phyloP scores from a whole-genome alignment of 2,797 vertebrate genomes.

The Columba guinea region DNA sequence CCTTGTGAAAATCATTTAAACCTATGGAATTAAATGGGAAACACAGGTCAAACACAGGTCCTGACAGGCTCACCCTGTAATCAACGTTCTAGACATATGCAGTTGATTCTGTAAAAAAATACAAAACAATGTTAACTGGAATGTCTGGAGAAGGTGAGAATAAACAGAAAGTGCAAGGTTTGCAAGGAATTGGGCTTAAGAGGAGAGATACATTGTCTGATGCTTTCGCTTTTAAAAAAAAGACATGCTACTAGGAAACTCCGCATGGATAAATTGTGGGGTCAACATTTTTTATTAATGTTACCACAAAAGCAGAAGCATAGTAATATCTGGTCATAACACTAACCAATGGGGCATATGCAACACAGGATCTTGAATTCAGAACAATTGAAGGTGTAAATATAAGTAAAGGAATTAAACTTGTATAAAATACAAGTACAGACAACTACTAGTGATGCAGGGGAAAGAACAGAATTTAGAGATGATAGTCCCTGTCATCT shows the following conservation, averaged over 20 bases:
- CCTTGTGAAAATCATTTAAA: neutral
- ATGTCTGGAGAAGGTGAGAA: neutral
- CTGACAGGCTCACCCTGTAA: neutral
- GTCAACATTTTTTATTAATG: neutral
- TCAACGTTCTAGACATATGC: neutral
- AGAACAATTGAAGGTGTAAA: neutral
- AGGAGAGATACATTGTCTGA: neutral
- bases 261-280: neutral
- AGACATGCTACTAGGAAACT: neutral
- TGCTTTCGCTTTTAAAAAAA: neutral
- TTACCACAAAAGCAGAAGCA: neutral
- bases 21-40: neutral
- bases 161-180: neutral
- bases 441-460: neutral
- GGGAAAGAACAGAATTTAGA: neutral
- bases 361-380: neutral
- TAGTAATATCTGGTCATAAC: neutral
- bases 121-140: neutral
- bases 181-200: neutral
- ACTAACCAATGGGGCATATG: neutral
- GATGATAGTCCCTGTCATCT: neutral
- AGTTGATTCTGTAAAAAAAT: neutral
- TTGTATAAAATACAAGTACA: neutral
- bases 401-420: neutral
- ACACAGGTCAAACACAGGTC: neutral